These are phyloP conservation scores for Microtus oregoni DNA, from an alignment of 2,113 vertebrate genomes.

Conservation along the genomic window DNA sequence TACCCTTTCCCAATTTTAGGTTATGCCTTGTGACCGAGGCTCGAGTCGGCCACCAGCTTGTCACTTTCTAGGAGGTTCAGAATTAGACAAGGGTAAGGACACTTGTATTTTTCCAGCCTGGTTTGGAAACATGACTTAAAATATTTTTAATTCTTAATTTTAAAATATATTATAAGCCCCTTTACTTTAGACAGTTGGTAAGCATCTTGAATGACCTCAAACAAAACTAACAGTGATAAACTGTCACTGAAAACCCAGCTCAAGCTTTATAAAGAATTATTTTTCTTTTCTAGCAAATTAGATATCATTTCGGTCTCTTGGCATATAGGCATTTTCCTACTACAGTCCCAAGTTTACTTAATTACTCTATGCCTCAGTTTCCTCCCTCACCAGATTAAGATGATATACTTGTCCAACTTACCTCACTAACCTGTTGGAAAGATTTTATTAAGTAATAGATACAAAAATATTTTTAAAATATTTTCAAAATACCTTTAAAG, in stretches of 20 bases:
- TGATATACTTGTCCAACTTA: conserved; percentile 46
- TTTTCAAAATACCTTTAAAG: conserved; percentile 64
- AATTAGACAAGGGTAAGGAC: neutral
- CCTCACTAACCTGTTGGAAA: conserved; percentile 67
- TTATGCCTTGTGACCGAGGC: too few species aligned
- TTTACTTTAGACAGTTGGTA: conserved; percentile 45
- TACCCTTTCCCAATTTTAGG: neutral
- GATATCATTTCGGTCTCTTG: conserved; percentile 30
- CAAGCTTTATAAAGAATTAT: neutral
- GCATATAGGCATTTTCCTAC: conserved; percentile 21
- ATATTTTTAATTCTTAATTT: conserved; percentile 20
- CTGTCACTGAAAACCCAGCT: conserved; percentile 23
- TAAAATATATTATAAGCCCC: conserved; percentile 36
- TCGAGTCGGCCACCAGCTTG: neutral
- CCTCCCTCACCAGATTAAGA: conserved; percentile 19
- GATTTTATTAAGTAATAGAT: conserved; percentile 45
- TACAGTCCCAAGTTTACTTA: conserved; percentile 3
- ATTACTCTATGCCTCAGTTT: conserved; percentile 53
- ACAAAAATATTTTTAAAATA: conserved; percentile 61
- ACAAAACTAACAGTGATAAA: conserved; percentile 44
- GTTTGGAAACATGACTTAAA: conserved; percentile 49
- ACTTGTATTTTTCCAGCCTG: neutral
- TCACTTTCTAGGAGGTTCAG: neutral
- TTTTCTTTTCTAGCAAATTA: conserved; percentile 25
- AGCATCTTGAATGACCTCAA: conserved; percentile 32